These are phyloP conservation scores for Arvicola amphibius DNA, from an alignment of 2,797 vertebrate species.

Conservation along the genomic window DNA sequence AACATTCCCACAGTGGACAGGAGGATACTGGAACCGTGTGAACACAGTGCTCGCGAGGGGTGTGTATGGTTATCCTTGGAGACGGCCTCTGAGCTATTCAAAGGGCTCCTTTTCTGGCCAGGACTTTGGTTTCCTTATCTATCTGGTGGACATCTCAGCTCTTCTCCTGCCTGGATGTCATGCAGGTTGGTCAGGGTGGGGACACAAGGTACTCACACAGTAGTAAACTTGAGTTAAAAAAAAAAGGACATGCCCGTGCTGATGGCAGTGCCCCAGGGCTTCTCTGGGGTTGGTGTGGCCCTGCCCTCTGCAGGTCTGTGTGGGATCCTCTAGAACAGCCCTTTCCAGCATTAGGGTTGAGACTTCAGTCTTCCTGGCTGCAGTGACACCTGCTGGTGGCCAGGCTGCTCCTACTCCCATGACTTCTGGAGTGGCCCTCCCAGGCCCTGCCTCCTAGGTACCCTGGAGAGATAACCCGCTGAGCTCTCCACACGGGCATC, in stretches of 20 bases:
- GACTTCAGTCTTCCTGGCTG: not conserved
- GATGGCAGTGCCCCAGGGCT: accelerated
- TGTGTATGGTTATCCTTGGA: no score
- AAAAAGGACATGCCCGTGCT: accelerated
- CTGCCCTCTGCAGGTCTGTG: not conserved
- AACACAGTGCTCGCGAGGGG: accelerated
- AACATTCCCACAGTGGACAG: not conserved
- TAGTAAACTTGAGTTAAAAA: not conserved
- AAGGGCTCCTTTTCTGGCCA: accelerated
- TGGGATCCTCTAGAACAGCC: not conserved
- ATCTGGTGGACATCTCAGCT: accelerated
- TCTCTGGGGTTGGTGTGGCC: not conserved
- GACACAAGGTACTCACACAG: accelerated
- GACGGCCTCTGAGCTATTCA: no score
- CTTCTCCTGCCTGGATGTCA: no score
- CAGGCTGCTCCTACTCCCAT: not conserved
- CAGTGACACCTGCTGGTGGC: constrained; percentile 44
- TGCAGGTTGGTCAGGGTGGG: accelerated
- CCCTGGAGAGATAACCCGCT: accelerated
- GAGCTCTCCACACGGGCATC: not conserved
- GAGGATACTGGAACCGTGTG: accelerated
- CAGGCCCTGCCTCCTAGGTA: not conserved
- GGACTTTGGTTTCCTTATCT: not conserved
- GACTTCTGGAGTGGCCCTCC: not conserved
- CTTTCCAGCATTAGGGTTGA: not conserved